Percentiles rank a stretch among this genome's conserved stretches.
These are phyloP conservation scores for Harlomillsia oculata DNA, from an alignment of 1,140 invertebrate genomes.

Conservation along the genomic window DNA sequence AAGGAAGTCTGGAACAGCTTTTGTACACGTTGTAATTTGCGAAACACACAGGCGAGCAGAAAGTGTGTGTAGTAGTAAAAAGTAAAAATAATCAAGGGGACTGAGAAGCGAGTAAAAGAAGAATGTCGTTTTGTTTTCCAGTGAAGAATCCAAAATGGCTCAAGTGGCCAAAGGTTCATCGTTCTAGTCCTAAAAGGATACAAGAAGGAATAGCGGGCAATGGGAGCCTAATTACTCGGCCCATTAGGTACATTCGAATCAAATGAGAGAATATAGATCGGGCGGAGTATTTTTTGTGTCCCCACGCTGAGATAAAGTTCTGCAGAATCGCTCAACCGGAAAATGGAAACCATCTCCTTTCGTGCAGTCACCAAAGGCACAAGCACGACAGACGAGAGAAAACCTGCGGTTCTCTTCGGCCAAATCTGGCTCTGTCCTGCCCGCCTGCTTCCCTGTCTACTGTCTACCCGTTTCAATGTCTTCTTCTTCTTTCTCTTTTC, in stretches of 20 bases:
- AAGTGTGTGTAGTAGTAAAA: too few species aligned
- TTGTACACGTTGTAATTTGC: too few species aligned
- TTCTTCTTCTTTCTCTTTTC: too few species aligned
- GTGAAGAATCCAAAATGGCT: too few species aligned
- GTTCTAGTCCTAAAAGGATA: too few species aligned
- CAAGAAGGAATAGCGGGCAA: slow-evolving; percentile 16
- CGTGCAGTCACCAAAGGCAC: slow-evolving; percentile 12
- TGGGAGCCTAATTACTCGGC: slow-evolving; percentile 31
- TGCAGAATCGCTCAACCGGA: slow-evolving; percentile 34
- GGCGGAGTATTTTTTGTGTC: slow-evolving; percentile 33
- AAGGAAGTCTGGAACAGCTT: too few species aligned
- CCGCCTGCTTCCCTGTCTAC: neutral
- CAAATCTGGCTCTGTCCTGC: neutral
- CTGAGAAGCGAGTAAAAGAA: too few species aligned
- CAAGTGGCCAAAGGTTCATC: too few species aligned
- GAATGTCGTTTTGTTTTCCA: too few species aligned
- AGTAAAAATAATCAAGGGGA: too few species aligned
- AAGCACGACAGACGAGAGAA: neutral
- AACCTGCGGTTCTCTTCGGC: slow-evolving; percentile 15
- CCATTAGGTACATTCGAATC: slow-evolving; percentile 34
- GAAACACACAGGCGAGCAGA: too few species aligned
- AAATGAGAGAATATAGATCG: slow-evolving; percentile 36
- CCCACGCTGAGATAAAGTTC: slow-evolving; percentile 33
- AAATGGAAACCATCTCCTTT: slow-evolving; percentile 35
- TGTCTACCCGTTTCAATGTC: too few species aligned